phyloP scores from a whole-genome alignment of 2,888 invertebrate genomes.

The Molorchus minor region DNA sequence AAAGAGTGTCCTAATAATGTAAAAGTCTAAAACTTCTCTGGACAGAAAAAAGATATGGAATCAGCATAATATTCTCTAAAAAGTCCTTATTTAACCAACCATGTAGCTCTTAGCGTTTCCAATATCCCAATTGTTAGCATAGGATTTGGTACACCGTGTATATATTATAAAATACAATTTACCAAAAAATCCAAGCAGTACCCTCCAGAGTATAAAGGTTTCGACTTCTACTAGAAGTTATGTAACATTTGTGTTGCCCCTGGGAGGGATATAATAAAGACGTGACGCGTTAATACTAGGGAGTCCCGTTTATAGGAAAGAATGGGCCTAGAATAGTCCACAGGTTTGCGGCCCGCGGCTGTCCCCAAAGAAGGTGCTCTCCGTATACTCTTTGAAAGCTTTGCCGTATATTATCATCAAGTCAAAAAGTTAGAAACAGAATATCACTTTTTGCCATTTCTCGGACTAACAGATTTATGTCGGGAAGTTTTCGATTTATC shows the following conservation, averaged over 20 bases:
- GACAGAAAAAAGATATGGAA: no score
- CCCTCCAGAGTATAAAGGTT: conserved; percentile 54
- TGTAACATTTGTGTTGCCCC: conserved; percentile 63
- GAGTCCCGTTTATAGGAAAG: conserved; percentile 60
- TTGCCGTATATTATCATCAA: conserved; percentile 57
- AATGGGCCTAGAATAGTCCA: conserved; percentile 49
- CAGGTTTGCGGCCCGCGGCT: conserved; percentile 51
- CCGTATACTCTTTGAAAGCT: conserved; percentile 53
- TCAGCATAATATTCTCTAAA: no score
- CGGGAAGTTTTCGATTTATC: conserved; percentile 22
- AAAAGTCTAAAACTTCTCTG: no score
- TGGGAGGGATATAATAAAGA: conserved; percentile 64
- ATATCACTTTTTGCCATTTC: conserved; percentile 46
- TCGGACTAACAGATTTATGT: conserved; percentile 22
- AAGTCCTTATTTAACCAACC: no score
- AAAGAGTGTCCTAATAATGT: no score
- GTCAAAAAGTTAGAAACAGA: conserved; percentile 49
- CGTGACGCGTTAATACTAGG: conserved; percentile 63
- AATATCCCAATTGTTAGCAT: no score
- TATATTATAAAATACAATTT: conserved; percentile 52
- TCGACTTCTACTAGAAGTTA: conserved; percentile 64
- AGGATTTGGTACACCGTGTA: background rate
- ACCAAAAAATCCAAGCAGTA: conserved; percentile 54
- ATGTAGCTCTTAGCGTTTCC: no score
- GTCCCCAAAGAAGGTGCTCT: conserved; percentile 55